These are phyloP conservation scores for Drosophila rufa DNA, from an alignment of 1,140 invertebrate genomes.

Conservation along the genomic window DNA sequence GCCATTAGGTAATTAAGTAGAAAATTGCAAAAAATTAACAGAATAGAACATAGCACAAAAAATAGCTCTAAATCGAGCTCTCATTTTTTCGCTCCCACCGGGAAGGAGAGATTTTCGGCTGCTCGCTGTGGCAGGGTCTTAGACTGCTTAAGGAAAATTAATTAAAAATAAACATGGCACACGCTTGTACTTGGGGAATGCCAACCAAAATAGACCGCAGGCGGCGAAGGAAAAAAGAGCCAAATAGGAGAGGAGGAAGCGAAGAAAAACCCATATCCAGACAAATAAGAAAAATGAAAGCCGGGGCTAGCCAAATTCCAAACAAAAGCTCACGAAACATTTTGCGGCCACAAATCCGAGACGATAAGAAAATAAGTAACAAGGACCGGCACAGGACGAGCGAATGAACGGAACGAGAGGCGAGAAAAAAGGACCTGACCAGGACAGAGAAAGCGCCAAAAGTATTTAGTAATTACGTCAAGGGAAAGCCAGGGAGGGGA, in stretches of 20 bases:
- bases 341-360: constrained; percentile 81
- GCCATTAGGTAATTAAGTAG: constrained; percentile 75
- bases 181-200: constrained; percentile 77
- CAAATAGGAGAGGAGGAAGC: constrained; percentile 17
- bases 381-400: constrained; percentile 26
- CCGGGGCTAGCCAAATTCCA: constrained; percentile 73
- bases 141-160: constrained; percentile 83
- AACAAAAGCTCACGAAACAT: constrained; percentile 77
- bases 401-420: constrained; percentile 25
- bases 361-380: constrained; percentile 81
- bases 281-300: constrained; percentile 80
- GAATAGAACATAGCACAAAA: constrained; percentile 16
- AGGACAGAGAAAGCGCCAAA: constrained; percentile 62
- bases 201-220: constrained; percentile 78
- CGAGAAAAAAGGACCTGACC: constrained; percentile 25
- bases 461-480: constrained; percentile 83
- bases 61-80: constrained; percentile 19
- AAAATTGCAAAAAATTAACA: constrained; percentile 82
- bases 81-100: neutral
- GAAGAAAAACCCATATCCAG: constrained; percentile 59
- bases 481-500: constrained; percentile 23
- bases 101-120: constrained; percentile 27
- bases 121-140: constrained; percentile 49
- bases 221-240: constrained; percentile 21
- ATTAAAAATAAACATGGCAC: constrained; percentile 84